Conservation (phyloP, 2,797 vertebrate genomes). For the Urocyon cinereoargenteus region DNA sequence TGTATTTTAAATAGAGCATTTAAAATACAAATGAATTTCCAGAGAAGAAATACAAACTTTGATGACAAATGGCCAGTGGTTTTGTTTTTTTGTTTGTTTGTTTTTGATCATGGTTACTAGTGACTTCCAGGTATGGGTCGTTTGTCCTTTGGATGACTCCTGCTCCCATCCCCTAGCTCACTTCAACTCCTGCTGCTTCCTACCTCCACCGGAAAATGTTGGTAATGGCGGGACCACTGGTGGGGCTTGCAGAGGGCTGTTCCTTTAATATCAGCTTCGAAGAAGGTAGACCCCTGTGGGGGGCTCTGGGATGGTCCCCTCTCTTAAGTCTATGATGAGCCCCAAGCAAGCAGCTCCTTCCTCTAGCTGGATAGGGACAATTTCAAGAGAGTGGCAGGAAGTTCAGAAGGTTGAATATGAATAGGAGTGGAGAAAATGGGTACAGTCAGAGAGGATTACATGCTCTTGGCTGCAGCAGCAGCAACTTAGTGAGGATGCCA, state of each 20-base stretch:
- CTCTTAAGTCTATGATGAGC: background rate
- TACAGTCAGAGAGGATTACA: background rate
- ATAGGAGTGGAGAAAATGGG: background rate
- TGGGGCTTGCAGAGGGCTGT: background rate
- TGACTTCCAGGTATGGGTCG: background rate
- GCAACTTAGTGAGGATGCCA: background rate
- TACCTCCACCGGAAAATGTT: background rate
- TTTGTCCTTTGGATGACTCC: background rate
- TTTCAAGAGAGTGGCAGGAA: background rate
- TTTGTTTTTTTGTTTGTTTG: background rate
- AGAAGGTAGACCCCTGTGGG: background rate
- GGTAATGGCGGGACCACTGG: background rate
- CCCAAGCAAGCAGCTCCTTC: background rate
- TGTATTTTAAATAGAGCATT: background rate
- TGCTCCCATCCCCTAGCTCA: background rate
- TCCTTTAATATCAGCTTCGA: background rate
- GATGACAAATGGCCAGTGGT: background rate
- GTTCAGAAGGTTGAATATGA: background rate
- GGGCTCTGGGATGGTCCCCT: background rate
- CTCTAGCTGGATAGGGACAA: background rate
- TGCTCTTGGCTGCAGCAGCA: background rate
- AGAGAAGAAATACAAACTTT: slow-evolving; percentile 32
- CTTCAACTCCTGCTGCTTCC: background rate
- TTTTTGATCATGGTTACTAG: background rate
- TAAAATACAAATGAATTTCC: slow-evolving; percentile 53